phyloP scores from a whole-genome alignment of 2,797 vertebrate genomes.

The Periparus ater region DNA sequence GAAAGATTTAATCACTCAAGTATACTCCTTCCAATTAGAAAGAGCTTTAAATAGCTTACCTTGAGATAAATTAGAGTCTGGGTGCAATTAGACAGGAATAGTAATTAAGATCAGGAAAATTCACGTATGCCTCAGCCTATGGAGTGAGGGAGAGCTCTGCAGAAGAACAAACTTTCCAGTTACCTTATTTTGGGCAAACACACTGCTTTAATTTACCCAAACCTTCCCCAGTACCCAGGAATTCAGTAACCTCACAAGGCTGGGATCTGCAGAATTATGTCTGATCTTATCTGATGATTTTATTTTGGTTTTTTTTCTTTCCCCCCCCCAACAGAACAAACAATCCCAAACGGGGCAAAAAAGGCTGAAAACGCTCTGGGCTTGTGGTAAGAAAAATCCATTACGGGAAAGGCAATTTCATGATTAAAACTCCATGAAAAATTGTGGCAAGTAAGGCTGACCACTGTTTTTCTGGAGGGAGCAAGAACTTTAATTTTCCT shows the following conservation, averaged over 20 bases:
- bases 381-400: not conserved
- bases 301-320: not conserved
- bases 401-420: not conserved
- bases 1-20: conserved; percentile 64
- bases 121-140: conserved; percentile 20
- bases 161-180: not conserved
- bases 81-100: conserved; percentile 60
- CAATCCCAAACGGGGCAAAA: not conserved
- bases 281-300: not conserved
- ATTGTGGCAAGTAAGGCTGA: not conserved
- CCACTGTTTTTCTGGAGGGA: not conserved
- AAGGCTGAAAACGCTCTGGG: not conserved
- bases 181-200: not conserved
- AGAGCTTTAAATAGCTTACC: conserved; percentile 68
- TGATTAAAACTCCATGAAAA: not conserved
- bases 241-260: not conserved
- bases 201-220: not conserved
- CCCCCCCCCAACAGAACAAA: not conserved
- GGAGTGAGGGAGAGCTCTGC: not conserved
- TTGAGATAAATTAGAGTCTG: conserved; percentile 54
- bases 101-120: conserved; percentile 65
- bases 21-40: conserved; percentile 62
- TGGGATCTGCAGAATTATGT: not conserved
- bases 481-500: not conserved
- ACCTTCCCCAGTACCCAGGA: not conserved